A percentile compares a stretch with the other conserved stretches of the same genome.
These are phyloP conservation scores for Pachyrhynchus sulphureomaculatus DNA, from an alignment of 1,140 invertebrate genomes.

Conservation along the genomic window DNA sequence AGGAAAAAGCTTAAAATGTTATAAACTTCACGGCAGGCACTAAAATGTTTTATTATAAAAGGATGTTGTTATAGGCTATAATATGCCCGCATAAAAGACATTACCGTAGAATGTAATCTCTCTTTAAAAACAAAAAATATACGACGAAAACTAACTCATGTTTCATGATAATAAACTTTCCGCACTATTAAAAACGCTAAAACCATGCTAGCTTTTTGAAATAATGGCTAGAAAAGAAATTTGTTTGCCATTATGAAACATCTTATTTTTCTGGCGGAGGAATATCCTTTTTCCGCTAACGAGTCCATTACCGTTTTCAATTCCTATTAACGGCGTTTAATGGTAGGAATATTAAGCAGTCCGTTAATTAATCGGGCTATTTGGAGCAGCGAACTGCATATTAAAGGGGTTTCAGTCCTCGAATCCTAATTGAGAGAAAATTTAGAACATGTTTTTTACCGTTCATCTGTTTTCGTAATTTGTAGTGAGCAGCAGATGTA, in stretches of 20 bases:
- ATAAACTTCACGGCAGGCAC: too few relatives aligned
- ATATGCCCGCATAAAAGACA: too few relatives aligned
- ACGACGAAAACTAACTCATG: too few relatives aligned
- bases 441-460: background rate
- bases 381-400: constrained; percentile 16
- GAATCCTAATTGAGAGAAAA: constrained; percentile 8
- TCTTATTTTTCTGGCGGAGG: constrained; percentile 4
- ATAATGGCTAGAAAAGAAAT: constrained; percentile 3
- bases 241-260: constrained; percentile 12
- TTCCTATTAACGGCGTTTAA: constrained; percentile 30
- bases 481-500: too few relatives aligned
- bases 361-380: constrained; percentile 30
- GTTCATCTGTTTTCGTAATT: too few relatives aligned
- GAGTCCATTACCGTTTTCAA: constrained; percentile 28
- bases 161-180: too few relatives aligned
- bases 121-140: too few relatives aligned
- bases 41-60: too few relatives aligned
- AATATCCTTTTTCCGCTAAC: constrained; percentile 25
- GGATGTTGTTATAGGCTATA: too few relatives aligned
- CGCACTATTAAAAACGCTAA: too few relatives aligned
- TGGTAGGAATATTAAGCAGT: constrained; percentile 23
- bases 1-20: too few relatives aligned
- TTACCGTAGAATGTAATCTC: too few relatives aligned
- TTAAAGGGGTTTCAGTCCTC: constrained; percentile 5
- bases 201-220: background rate